Percentiles rank a stretch among this genome's conserved stretches.
phyloP scores from a whole-genome alignment of 2,888 invertebrate species.

The Melanostoma mellinum region DNA sequence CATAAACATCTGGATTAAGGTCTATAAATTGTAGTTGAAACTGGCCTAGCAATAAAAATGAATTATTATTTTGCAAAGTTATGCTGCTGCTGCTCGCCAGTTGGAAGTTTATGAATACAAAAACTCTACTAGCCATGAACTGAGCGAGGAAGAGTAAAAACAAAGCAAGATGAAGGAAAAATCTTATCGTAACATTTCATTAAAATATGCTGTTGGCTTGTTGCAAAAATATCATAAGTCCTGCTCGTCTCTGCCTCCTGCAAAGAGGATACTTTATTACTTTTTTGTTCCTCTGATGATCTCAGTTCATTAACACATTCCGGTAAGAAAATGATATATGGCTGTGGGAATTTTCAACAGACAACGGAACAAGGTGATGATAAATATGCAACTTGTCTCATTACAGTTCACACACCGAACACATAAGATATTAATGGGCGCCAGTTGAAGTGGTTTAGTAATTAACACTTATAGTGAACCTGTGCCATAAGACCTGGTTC shows the following conservation, averaged over 20 bases:
- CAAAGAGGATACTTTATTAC: slow-evolving; percentile 7
- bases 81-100: not conserved
- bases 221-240: slow-evolving; percentile 45
- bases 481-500: too few species aligned
- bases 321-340: too few species aligned
- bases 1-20: slow-evolving; percentile 67
- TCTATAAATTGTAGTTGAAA: slow-evolving; percentile 49
- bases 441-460: too few species aligned
- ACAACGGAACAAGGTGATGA: too few species aligned
- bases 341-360: too few species aligned
- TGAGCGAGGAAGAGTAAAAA: slow-evolving; percentile 21
- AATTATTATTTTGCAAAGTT: slow-evolving; percentile 44
- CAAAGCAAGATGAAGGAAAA: not conserved
- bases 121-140: not conserved
- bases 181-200: slow-evolving; percentile 18
- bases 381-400: too few species aligned
- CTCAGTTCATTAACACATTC: too few species aligned
- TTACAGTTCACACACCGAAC: too few species aligned
- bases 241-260: slow-evolving; percentile 23
- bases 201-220: slow-evolving; percentile 54
- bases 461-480: too few species aligned
- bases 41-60: slow-evolving; percentile 51
- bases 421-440: too few species aligned
- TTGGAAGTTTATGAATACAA: not conserved
- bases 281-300: too few species aligned